A percentile compares a stretch with the other conserved stretches of the same genome.
These are phyloP conservation scores for Phrynosoma blainvillii DNA, from an alignment of 2,113 vertebrate species.

Conservation along the genomic window DNA sequence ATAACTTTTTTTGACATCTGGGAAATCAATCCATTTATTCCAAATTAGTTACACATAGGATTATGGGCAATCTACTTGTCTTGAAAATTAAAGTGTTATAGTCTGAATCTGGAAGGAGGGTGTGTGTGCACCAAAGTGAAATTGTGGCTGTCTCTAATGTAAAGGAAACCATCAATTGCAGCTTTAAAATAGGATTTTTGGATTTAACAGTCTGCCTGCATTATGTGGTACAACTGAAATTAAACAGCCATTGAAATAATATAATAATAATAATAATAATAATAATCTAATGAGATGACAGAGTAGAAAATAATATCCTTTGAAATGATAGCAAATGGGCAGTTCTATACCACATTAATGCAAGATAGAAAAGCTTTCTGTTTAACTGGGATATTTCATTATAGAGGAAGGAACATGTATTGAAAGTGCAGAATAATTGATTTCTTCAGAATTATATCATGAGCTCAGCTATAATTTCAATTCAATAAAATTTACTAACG, in stretches of 20 bases:
- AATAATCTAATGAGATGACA: slow-evolving; percentile 58
- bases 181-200: slow-evolving; percentile 38
- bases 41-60: slow-evolving; percentile 17
- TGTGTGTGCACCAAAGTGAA: slow-evolving; percentile 16
- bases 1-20: slow-evolving; percentile 13
- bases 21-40: slow-evolving; percentile 13
- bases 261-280: slow-evolving; percentile 9
- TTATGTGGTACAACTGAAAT: slow-evolving; percentile 15
- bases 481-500: slow-evolving; percentile 15
- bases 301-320: slow-evolving; percentile 18
- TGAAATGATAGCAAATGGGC: slow-evolving; percentile 41
- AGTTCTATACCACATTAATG: slow-evolving; percentile 40
- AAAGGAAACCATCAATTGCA: slow-evolving; percentile 19
- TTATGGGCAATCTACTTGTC: neutral
- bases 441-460: slow-evolving; percentile 32
- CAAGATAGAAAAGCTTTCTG: slow-evolving; percentile 19
- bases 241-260: slow-evolving; percentile 46
- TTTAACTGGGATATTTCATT: slow-evolving; percentile 36
- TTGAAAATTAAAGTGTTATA: slow-evolving; percentile 7
- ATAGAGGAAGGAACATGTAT: slow-evolving; percentile 31
- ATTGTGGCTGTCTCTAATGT: neutral
- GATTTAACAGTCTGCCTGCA: slow-evolving; percentile 18
- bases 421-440: slow-evolving; percentile 46
- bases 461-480: neutral
- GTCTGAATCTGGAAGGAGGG: neutral